Evolutionary conservation across 2,888 invertebrate species (phyloP).

Genomic region (Uropetala carovei): DNA sequence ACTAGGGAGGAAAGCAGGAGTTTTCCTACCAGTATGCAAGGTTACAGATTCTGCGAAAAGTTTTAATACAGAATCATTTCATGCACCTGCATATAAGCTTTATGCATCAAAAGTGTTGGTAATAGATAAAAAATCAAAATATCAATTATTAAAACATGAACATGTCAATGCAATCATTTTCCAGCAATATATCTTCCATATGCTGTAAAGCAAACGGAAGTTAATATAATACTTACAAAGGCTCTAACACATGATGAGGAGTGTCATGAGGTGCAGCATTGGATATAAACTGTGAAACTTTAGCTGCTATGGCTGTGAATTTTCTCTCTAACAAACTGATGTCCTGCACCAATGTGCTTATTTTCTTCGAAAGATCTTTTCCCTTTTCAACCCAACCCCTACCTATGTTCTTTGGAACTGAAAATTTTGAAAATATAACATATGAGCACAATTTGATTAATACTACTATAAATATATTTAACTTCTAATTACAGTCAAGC

Average conservation of each 20-base stretch:
- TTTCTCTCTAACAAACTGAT: slow-evolving; percentile 65
- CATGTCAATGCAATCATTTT: too few species aligned
- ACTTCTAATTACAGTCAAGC: too few species aligned
- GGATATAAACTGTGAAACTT: slow-evolving; percentile 65
- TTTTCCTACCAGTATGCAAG: too few species aligned
- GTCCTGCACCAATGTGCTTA: slow-evolving; percentile 65
- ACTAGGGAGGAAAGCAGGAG: too few species aligned
- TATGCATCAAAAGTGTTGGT: too few species aligned
- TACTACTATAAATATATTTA: too few species aligned
- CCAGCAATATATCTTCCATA: neutral
- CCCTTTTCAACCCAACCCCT: slow-evolving; percentile 67
- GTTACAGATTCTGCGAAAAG: too few species aligned
- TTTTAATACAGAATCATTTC: too few species aligned
- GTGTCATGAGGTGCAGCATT: slow-evolving; percentile 46
- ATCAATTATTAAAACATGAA: too few species aligned
- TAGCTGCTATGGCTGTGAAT: slow-evolving; percentile 65
- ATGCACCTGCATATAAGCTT: too few species aligned
- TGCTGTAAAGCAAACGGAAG: neutral
- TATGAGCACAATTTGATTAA: too few species aligned
- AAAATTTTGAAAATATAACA: neutral
- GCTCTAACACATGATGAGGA: slow-evolving; percentile 39
- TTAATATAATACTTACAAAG: neutral
- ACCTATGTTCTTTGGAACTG: slow-evolving; percentile 66
- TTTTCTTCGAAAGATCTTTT: slow-evolving; percentile 45
- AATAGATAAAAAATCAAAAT: too few species aligned